phyloP scores from a whole-genome alignment of 35 echinoderm and acorn worm species.

The Ophioderma brevispina region DNA sequence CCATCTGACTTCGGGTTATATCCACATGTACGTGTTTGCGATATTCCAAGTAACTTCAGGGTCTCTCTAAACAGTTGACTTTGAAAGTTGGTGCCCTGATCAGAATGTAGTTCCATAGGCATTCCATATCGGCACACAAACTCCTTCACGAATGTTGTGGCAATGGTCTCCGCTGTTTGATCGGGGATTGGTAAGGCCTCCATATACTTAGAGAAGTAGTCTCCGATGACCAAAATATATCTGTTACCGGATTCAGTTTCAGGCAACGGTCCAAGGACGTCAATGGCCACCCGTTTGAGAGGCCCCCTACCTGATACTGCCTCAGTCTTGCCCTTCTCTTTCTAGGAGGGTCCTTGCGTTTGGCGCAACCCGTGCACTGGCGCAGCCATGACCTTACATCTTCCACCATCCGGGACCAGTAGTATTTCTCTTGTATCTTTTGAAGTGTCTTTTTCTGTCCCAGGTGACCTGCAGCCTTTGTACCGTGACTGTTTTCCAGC shows the following conservation, averaged over 20 bases:
- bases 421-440: not conserved
- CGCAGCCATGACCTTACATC: conserved; percentile 17
- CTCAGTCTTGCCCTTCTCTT: not conserved
- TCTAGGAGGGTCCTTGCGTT: not conserved
- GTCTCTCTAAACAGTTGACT: not conserved
- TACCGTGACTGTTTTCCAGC: not conserved
- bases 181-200: conserved; percentile 22
- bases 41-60: conserved; percentile 16
- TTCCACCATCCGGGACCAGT: not conserved
- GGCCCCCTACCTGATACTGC: not conserved
- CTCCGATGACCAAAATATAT: conserved; percentile 31
- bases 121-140: conserved; percentile 56
- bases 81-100: conserved; percentile 48
- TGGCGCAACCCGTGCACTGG: not conserved
- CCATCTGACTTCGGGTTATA: conserved; percentile 29
- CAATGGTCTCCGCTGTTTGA: conserved; percentile 47
- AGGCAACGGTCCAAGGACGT: conserved; percentile 44
- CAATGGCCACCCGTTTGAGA: conserved; percentile 16
- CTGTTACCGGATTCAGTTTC: conserved; percentile 38
- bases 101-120: conserved; percentile 37
- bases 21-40: conserved; percentile 40
- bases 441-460: conserved; percentile 3
- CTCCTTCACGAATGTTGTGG: conserved; percentile 34
- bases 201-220: conserved; percentile 48
- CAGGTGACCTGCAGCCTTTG: conserved; percentile 7